Evolutionary conservation across 1,140 invertebrate genomes (phyloP).

Genomic region (Leptopilina clavipes): DNA sequence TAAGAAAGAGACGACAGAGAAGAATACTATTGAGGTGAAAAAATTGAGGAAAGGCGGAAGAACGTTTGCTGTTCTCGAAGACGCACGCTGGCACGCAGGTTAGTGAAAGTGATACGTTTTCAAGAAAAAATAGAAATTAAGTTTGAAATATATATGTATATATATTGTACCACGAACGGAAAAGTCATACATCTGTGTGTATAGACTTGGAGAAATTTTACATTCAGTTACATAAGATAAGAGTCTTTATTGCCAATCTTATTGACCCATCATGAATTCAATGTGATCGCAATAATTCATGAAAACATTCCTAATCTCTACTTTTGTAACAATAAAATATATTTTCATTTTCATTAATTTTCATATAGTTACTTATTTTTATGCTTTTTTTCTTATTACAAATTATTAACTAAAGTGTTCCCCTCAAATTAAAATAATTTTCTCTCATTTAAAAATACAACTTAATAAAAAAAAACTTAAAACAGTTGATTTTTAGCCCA

Average conservation of each 20-base stretch:
- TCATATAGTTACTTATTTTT: too few species aligned
- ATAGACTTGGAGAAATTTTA: conserved; percentile 23
- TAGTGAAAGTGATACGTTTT: conserved; percentile 32
- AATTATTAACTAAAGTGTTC: too few species aligned
- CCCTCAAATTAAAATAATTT: too few species aligned
- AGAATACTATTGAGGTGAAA: conserved; percentile 20
- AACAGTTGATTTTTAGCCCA: too few species aligned
- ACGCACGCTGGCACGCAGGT: conserved; percentile 31
- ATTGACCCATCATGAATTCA: conserved; percentile 9
- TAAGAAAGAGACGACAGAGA: conserved; percentile 5
- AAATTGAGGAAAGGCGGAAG: conserved; percentile 34
- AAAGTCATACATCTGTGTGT: neutral
- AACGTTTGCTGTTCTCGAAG: conserved; percentile 28
- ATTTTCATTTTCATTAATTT: too few species aligned
- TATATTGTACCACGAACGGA: conserved; percentile 2
- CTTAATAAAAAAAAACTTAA: too few species aligned
- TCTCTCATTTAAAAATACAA: too few species aligned
- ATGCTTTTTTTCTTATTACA: too few species aligned
- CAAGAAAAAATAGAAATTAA: conserved; percentile 33
- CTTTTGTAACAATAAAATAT: neutral
- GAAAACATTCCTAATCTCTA: neutral
- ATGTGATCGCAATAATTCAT: conserved; percentile 20
- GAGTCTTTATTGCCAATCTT: conserved; percentile 13
- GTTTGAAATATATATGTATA: conserved; percentile 9
- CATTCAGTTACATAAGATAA: neutral